Evolutionary conservation across 2,797 vertebrate genomes (phyloP).

Genomic region (Falco columbarius): DNA sequence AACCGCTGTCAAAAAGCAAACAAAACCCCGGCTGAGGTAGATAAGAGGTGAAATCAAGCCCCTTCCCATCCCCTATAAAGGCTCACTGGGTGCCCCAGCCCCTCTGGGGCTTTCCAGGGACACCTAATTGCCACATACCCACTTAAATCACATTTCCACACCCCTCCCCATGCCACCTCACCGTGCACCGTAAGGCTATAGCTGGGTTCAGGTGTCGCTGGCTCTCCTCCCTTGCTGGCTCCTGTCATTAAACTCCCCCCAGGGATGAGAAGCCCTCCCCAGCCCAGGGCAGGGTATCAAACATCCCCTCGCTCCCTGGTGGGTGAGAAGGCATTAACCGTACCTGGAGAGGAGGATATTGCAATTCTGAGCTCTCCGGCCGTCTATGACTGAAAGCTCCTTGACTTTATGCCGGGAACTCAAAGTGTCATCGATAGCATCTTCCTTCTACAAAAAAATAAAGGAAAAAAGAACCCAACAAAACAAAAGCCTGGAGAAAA

Average conservation of each 20-base stretch:
- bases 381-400: slow-evolving; percentile 97
- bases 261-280: neutral
- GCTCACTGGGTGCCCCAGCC: neutral
- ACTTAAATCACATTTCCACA: neutral
- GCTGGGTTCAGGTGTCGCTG: slow-evolving; percentile 1
- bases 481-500: slow-evolving; percentile 27
- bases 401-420: slow-evolving; percentile 93
- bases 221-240: neutral
- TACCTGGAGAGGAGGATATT: slow-evolving; percentile 98
- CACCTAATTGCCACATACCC: accelerated
- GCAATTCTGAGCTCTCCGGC: slow-evolving; percentile 96
- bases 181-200: neutral
- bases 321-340: neutral
- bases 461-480: accelerated
- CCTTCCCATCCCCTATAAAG: neutral
- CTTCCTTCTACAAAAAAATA: slow-evolving; percentile 85
- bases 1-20: neutral
- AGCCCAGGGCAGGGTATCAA: neutral
- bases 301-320: neutral
- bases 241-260: neutral
- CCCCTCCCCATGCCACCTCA: accelerated
- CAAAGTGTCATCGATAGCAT: slow-evolving; percentile 88
- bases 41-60: neutral
- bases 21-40: neutral
- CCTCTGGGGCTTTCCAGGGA: neutral